phyloP scores from a whole-genome alignment of 2,888 invertebrate genomes.

The Drosophila mimica region DNA sequence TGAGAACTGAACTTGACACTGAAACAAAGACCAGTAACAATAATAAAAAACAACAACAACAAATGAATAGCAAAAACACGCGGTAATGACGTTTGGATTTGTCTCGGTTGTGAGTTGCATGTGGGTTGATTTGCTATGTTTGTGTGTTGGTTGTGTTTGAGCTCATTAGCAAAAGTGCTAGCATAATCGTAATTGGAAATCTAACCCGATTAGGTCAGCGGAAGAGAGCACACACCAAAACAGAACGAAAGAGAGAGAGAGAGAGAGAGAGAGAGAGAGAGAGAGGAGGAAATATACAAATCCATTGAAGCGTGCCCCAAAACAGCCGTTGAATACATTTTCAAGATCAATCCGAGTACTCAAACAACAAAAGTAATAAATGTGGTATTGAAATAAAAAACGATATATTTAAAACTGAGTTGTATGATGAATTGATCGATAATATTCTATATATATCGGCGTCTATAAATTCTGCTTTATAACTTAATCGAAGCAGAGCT shows the following conservation, averaged over 20 bases:
- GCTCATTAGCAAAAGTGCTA: constrained; percentile 70
- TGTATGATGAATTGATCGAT: neutral
- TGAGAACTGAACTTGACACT: constrained; percentile 76
- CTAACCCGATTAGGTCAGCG: constrained; percentile 66
- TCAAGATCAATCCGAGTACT: constrained; percentile 57
- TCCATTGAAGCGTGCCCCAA: constrained; percentile 57
- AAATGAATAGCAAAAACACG: constrained; percentile 6
- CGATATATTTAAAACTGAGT: neutral
- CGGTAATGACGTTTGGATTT: constrained; percentile 49
- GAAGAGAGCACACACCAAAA: constrained; percentile 19
- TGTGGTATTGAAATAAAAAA: neutral
- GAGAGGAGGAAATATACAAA: constrained; percentile 11
- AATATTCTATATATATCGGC: neutral
- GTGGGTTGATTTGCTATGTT: constrained; percentile 16
- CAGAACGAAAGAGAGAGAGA: neutral
- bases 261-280: constrained; percentile 11
- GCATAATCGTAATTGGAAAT: constrained; percentile 72
- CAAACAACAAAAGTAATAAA: neutral
- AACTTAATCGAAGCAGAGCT: constrained; percentile 6
- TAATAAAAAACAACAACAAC: constrained; percentile 10
- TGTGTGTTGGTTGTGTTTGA: constrained; percentile 27
- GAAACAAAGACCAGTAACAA: constrained; percentile 55
- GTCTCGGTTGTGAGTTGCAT: constrained; percentile 35
- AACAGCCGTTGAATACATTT: constrained; percentile 62
- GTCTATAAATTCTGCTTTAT: constrained; percentile 3